phyloP scores from a whole-genome alignment of 2,888 invertebrate species.

The Microplitis manilae region DNA sequence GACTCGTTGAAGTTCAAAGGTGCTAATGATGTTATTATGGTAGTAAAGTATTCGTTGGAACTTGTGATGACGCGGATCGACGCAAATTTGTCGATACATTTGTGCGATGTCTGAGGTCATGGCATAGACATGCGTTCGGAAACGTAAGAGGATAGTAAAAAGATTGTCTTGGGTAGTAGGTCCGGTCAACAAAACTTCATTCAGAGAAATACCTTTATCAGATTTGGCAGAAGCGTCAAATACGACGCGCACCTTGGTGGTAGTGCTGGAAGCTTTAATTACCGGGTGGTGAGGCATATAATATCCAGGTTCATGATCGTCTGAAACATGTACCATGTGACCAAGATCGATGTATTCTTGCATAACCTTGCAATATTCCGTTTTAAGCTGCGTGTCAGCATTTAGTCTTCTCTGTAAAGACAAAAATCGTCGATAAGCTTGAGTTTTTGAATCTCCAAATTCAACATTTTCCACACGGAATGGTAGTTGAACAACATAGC shows the following conservation, averaged over 20 bases:
- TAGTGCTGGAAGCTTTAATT: conserved; percentile 36
- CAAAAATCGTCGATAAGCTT: conserved; percentile 32
- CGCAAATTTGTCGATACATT: conserved; percentile 45
- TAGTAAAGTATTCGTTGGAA: conserved; percentile 45
- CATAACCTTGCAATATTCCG: conserved; percentile 38
- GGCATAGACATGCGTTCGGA: conserved; percentile 36
- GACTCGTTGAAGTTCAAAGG: conserved; percentile 43
- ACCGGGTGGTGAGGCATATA: conserved; percentile 44
- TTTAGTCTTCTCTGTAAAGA: conserved; percentile 27
- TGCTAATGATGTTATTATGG: conserved; percentile 24
- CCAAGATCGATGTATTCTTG: conserved; percentile 34
- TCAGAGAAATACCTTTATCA: conserved; percentile 23
- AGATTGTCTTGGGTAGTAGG: conserved; percentile 34
- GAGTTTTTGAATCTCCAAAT: conserved; percentile 38
- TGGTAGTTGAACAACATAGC: conserved; percentile 39
- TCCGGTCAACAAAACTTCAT: conserved; percentile 29
- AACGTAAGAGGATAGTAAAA: conserved; percentile 29
- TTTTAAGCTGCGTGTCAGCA: conserved; percentile 29
- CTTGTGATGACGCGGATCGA: conserved; percentile 35
- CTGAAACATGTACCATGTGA: conserved; percentile 35
- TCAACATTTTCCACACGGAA: conserved; percentile 32
- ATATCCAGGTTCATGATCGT: conserved; percentile 30
- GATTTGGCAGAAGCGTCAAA: conserved; percentile 39
- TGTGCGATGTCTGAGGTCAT: conserved; percentile 40
- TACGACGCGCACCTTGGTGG: conserved; percentile 37